phyloP scores from a whole-genome alignment of 2,888 invertebrate genomes.

The Hedychridium roseum region DNA sequence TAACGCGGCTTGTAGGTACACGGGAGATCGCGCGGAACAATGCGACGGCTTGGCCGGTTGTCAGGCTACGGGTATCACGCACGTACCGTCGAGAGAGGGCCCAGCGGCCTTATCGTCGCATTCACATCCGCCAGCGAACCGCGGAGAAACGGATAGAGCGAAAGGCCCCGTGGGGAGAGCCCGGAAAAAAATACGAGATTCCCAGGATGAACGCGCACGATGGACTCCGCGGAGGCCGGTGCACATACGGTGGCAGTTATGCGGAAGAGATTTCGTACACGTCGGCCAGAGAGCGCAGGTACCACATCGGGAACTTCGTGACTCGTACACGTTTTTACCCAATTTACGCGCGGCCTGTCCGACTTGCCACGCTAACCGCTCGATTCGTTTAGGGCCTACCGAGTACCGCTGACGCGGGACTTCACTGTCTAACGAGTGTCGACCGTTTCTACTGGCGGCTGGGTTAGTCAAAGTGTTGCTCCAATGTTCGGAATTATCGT shows the following conservation, averaged over 20 bases:
- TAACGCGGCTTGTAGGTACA: conserved; percentile 44
- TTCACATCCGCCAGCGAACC: conserved; percentile 54
- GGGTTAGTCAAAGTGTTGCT: background rate
- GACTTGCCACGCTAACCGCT: too few species aligned
- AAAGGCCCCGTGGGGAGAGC: conserved; percentile 34
- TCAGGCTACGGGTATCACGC: conserved; percentile 40
- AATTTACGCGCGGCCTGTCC: too few species aligned
- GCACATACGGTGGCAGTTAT: conserved; percentile 21
- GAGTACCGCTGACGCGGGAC: too few species aligned
- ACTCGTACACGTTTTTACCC: too few species aligned
- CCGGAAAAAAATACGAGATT: conserved; percentile 53
- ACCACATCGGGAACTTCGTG: too few species aligned
- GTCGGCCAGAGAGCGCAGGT: too few species aligned
- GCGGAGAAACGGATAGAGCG: conserved; percentile 41
- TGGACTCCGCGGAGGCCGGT: conserved; percentile 33
- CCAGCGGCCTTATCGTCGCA: conserved; percentile 51
- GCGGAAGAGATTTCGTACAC: conserved; percentile 38
- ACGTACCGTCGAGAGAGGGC: conserved; percentile 37
- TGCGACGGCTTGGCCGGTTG: conserved; percentile 32
- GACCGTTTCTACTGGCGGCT: too few species aligned
- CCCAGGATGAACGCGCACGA: conserved; percentile 50
- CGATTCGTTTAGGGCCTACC: too few species aligned
- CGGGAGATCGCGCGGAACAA: conserved; percentile 52
- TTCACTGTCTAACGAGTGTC: too few species aligned
- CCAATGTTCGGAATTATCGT: background rate